A percentile compares a stretch with the other conserved stretches of the same genome.
Evolutionary conservation across 23 tunicate genomes (phyloP).

Genomic region (Clavelina lepadiformis): DNA sequence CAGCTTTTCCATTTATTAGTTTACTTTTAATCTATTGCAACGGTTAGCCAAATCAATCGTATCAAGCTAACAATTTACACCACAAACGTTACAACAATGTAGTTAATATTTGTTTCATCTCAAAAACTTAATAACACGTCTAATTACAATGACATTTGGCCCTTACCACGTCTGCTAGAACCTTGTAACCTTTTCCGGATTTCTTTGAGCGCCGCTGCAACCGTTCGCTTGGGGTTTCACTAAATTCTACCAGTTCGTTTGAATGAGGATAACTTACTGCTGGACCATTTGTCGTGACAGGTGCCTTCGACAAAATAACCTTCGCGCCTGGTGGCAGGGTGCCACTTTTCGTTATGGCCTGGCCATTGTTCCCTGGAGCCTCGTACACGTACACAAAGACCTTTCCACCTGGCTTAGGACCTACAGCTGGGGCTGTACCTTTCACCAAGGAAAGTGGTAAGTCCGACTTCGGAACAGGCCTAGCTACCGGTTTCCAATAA

Average conservation of each 20-base stretch:
- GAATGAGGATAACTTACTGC: conserved; percentile 8
- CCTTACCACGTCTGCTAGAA: conserved; percentile 78
- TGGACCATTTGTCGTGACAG: conserved; percentile 1
- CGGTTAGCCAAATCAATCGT: no score
- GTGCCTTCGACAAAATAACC: no score
- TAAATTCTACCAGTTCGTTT: neutral
- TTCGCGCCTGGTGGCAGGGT: neutral
- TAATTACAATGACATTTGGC: no score
- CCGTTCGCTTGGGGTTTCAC: neutral
- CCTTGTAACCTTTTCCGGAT: conserved; percentile 52
- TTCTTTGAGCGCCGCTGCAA: conserved; percentile 38
- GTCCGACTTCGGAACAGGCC: conserved; percentile 21
- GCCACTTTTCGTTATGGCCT: neutral
- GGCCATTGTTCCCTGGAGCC: neutral
- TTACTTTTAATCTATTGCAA: no score
- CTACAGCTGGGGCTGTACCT: conserved; percentile 16
- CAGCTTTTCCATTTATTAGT: no score
- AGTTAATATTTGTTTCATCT: no score
- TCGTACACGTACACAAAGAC: conserved; percentile 70
- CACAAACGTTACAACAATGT: no score
- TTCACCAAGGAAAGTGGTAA: neutral
- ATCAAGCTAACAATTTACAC: no score
- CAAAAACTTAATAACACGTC: no score
- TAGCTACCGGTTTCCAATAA: conserved; percentile 33
- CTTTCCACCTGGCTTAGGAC: conserved; percentile 58